Percentiles rank a stretch among this genome's conserved stretches.
Evolutionary conservation across 2,113 vertebrate species (phyloP).

Genomic region (Caranx melampygus): DNA sequence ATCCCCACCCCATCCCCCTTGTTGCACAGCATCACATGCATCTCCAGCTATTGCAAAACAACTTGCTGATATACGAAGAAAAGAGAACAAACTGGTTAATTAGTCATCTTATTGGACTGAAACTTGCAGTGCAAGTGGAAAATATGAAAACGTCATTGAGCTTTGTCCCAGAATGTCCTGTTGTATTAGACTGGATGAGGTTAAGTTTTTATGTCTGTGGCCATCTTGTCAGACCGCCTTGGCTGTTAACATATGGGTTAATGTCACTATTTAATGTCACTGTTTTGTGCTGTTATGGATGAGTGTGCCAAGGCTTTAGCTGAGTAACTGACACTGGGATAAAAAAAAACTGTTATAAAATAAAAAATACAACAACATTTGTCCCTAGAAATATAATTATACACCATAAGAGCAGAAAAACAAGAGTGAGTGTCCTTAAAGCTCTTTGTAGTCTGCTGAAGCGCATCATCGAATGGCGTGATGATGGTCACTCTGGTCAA

Average conservation of each 20-base stretch:
- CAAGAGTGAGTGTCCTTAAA: slow-evolving; percentile 50
- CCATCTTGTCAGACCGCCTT: not conserved
- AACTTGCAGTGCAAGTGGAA: slow-evolving; percentile 67
- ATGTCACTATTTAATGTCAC: not conserved
- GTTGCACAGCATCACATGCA: slow-evolving; percentile 41
- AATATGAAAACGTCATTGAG: slow-evolving; percentile 12
- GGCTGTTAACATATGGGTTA: not conserved
- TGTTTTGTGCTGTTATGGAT: not conserved
- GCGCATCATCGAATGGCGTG: slow-evolving; percentile 63
- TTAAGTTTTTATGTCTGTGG: not conserved
- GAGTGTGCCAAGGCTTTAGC: not conserved
- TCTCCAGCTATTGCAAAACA: slow-evolving; percentile 43
- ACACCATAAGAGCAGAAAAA: slow-evolving; percentile 50
- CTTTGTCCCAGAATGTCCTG: not conserved
- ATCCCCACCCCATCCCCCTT: not conserved
- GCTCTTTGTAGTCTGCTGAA: slow-evolving; percentile 72
- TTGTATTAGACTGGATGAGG: not conserved
- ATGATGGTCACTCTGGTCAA: slow-evolving; percentile 65
- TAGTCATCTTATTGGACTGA: slow-evolving; percentile 54
- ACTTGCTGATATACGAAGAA: slow-evolving; percentile 64
- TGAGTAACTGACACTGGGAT: not conserved
- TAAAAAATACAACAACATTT: slow-evolving; percentile 13
- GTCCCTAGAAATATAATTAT: slow-evolving; percentile 17
- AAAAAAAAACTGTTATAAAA: not conserved
- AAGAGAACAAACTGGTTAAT: slow-evolving; percentile 45